Conservation (phyloP, 2,797 vertebrate species). For the Columba guinea region DNA sequence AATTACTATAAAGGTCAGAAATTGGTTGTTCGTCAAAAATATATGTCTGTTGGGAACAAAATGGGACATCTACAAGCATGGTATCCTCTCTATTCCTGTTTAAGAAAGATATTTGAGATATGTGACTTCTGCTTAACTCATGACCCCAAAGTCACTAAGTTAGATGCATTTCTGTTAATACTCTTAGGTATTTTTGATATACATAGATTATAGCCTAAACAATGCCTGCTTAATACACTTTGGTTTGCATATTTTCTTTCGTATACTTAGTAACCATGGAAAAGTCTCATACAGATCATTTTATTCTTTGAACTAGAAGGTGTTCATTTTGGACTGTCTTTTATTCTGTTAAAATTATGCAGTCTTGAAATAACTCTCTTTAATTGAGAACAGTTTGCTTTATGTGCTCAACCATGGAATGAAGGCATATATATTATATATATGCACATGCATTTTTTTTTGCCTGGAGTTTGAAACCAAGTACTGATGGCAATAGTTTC, state of each 20-base stretch:
- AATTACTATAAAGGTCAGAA: background rate
- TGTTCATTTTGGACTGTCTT: background rate
- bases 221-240: background rate
- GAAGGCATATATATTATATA: background rate
- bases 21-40: background rate
- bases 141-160: background rate
- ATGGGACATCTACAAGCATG: background rate
- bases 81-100: background rate
- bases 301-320: background rate
- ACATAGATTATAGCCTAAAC: background rate
- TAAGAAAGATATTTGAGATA: background rate
- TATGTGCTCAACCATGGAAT: background rate
- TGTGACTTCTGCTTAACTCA: background rate
- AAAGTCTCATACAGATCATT: background rate
- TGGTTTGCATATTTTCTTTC: background rate
- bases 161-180: background rate
- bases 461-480: background rate
- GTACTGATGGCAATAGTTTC: background rate
- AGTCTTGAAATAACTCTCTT: slow-evolving; percentile 4
- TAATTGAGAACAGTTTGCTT: background rate
- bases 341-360: background rate
- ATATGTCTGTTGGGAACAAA: background rate
- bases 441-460: background rate
- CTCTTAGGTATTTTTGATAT: background rate
- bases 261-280: background rate